Percentiles rank a stretch among this genome's conserved stretches.
Conservation (phyloP, 2,113 vertebrate species). For the Mohoua ochrocephala region DNA sequence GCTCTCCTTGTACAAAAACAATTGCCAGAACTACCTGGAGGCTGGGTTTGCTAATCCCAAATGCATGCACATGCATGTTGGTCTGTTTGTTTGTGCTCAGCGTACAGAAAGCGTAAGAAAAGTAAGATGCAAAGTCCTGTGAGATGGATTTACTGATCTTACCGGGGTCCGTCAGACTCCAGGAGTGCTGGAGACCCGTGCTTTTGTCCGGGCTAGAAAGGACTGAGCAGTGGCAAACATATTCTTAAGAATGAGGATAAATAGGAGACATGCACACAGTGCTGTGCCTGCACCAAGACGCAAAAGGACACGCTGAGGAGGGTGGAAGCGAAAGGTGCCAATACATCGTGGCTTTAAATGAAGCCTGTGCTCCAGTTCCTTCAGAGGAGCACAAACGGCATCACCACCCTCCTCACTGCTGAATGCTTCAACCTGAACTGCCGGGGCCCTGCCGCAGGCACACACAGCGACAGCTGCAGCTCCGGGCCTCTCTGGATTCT, state of each 20-base stretch:
- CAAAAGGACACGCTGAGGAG: not conserved
- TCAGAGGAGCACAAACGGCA: not conserved
- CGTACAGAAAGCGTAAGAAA: not conserved
- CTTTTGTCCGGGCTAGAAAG: not conserved
- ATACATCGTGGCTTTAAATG: not conserved
- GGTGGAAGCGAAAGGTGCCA: not conserved
- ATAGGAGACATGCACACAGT: not conserved
- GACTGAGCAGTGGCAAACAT: not conserved
- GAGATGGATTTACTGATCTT: not conserved
- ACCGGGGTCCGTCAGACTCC: not conserved
- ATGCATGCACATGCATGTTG: not conserved
- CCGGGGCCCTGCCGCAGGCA: not conserved
- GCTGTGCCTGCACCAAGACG: not conserved
- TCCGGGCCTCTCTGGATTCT: not conserved
- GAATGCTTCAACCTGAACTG: fast-evolving
- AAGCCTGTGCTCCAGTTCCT: not conserved
- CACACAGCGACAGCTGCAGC: not conserved
- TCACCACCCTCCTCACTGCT: not conserved
- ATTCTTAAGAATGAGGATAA: not conserved
- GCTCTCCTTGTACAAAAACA: not conserved
- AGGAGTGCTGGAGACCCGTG: not conserved
- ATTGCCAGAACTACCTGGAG: not conserved
- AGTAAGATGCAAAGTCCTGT: not conserved
- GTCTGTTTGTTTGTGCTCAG: not conserved
- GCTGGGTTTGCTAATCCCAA: not conserved